Conservation (phyloP, 2,113 vertebrate species). For the Myodes glareolus region DNA sequence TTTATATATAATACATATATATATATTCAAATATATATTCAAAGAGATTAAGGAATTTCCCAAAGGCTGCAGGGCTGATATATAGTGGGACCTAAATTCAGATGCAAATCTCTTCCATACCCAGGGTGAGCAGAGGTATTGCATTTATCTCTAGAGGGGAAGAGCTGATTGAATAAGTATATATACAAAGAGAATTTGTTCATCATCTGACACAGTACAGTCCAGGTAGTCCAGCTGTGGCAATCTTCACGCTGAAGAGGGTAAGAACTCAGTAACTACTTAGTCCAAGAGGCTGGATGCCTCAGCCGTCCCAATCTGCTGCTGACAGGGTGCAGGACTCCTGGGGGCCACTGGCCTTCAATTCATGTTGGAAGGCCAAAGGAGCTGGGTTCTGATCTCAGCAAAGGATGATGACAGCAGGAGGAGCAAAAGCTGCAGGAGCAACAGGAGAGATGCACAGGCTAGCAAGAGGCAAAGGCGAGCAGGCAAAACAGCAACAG, state of each 20-base stretch:
- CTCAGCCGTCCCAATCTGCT: not conserved
- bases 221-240: not conserved
- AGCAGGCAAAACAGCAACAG: not conserved
- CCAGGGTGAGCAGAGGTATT: not conserved
- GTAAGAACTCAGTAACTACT: not conserved
- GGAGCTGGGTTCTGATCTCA: not conserved
- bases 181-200: not conserved
- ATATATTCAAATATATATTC: not conserved
- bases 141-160: not conserved
- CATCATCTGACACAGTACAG: not conserved
- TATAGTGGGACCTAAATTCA: not conserved
- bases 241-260: not conserved
- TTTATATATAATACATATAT: not conserved
- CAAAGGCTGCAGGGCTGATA: no score
- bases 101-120: not conserved
- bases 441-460: not conserved
- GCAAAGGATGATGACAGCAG: not conserved
- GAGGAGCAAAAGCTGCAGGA: not conserved
- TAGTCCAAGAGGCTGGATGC: not conserved
- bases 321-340: not conserved
- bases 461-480: not conserved
- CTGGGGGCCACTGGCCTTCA: not conserved
- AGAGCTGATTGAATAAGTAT: not conserved
- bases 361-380: not conserved
- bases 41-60: not conserved